Conservation (phyloP, 1,140 invertebrate species). For the Samia ricini region DNA sequence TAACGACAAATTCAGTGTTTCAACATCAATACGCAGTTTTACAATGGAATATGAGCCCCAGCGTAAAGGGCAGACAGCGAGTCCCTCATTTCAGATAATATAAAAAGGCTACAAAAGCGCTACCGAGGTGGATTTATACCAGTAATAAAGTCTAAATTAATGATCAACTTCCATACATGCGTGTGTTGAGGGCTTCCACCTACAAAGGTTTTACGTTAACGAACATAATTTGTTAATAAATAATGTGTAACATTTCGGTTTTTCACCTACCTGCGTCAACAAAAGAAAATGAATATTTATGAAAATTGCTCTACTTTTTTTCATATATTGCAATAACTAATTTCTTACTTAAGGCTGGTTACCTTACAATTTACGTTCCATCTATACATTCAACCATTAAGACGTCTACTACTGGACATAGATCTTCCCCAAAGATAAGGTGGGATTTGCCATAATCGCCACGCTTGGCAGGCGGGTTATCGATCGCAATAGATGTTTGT, state of each 20-base stretch:
- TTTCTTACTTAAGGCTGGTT: too few relatives aligned
- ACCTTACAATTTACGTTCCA: too few relatives aligned
- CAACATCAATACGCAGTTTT: neutral
- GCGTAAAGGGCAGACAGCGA: conserved; percentile 17
- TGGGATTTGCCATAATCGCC: too few relatives aligned
- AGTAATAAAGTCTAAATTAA: conserved; percentile 35
- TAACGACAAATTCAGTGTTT: conserved; percentile 18
- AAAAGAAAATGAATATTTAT: neutral
- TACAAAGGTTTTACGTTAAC: neutral
- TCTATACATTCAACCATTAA: too few relatives aligned
- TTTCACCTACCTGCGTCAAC: neutral
- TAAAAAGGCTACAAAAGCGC: conserved; percentile 32
- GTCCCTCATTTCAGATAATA: conserved; percentile 16
- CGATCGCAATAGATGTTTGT: too few relatives aligned
- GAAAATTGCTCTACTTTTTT: too few relatives aligned
- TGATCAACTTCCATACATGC: conserved; percentile 15
- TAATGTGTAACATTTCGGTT: neutral
- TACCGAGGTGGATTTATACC: conserved; percentile 31
- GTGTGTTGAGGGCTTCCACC: conserved; percentile 7
- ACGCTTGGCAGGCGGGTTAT: too few relatives aligned
- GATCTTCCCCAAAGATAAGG: too few relatives aligned
- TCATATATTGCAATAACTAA: too few relatives aligned
- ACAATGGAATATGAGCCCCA: neutral
- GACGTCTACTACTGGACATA: too few relatives aligned
- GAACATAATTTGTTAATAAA: conserved; percentile 2